phyloP scores from a whole-genome alignment of 2,888 invertebrate species.

The Eupithecia pulchellata region DNA sequence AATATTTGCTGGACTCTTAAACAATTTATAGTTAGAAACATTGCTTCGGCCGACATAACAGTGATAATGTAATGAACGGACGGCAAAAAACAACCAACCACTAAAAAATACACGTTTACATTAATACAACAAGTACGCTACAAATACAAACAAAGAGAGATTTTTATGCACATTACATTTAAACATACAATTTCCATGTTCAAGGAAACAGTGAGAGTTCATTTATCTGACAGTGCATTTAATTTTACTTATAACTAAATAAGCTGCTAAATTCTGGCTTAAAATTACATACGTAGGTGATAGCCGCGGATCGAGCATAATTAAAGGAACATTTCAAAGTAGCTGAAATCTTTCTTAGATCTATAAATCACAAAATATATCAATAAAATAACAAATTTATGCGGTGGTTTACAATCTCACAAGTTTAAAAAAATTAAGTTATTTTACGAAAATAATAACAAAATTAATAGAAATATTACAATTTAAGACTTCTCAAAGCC shows the following conservation, averaged over 20 bases:
- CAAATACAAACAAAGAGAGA: not conserved
- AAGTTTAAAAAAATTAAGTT: conserved; percentile 24
- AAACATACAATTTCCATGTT: not conserved
- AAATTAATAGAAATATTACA: not conserved
- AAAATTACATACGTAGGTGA: not conserved
- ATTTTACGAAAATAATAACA: not conserved
- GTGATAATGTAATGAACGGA: not conserved
- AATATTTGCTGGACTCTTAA: not conserved
- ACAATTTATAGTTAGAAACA: conserved; percentile 2
- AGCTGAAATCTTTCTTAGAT: conserved; percentile 11
- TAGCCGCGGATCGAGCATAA: not conserved
- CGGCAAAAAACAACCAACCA: conserved; percentile 10
- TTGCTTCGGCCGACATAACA: not conserved
- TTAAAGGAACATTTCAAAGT: not conserved
- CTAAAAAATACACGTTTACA: not conserved
- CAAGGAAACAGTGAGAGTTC: not conserved
- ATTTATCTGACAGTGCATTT: not conserved
- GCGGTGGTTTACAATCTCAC: conserved; percentile 45
- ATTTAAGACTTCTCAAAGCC: not conserved
- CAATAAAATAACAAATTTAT: conserved; percentile 42
- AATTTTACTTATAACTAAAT: not conserved
- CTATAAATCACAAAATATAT: conserved; percentile 48
- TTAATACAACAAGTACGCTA: not conserved
- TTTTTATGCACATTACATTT: not conserved
- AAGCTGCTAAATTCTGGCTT: not conserved